Percentiles rank a stretch among this genome's conserved stretches.
Conservation (phyloP, 2,888 invertebrate genomes). For the Oxytorus armatus region DNA sequence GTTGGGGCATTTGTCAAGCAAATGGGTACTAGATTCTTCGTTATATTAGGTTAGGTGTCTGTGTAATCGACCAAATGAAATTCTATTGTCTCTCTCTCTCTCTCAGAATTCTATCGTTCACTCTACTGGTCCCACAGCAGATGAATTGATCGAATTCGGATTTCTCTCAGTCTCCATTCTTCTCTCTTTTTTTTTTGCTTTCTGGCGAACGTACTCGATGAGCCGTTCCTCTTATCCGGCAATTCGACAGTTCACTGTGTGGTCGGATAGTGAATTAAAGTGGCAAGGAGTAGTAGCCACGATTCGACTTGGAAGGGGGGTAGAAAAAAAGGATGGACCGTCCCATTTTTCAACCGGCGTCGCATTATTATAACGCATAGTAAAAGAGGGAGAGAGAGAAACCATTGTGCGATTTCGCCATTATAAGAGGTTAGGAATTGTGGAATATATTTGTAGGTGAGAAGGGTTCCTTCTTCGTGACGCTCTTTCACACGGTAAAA, state of each 20-base stretch:
- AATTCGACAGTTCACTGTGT: conserved; percentile 56
- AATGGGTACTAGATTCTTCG: conserved; percentile 39
- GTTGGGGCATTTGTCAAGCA: conserved; percentile 59
- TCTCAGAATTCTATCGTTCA: conserved; percentile 52
- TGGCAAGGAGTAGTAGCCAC: conserved; percentile 48
- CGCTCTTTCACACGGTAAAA: conserved; percentile 34
- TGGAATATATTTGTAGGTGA: conserved; percentile 16
- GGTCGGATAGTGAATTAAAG: conserved; percentile 63
- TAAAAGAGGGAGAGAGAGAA: conserved; percentile 10
- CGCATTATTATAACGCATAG: conserved; percentile 48
- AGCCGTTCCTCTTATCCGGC: conserved; percentile 55
- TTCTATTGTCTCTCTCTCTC: conserved; percentile 56
- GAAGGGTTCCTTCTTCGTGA: conserved; percentile 38
- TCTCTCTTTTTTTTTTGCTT: conserved; percentile 24
- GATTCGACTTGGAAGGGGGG: conserved; percentile 26
- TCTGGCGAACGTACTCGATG: conserved; percentile 32
- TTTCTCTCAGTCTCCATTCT: conserved; percentile 40
- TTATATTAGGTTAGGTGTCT: conserved; percentile 55
- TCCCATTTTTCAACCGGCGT: conserved; percentile 56
- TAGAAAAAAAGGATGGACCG: conserved; percentile 24
- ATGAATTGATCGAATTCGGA: conserved; percentile 63
- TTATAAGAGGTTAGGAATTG: conserved; percentile 59
- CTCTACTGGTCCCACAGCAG: conserved; percentile 32
- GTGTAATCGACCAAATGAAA: conserved; percentile 59
- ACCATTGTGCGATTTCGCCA: conserved; percentile 56